A percentile compares a stretch with the other conserved stretches of the same genome.
These are phyloP conservation scores for Epinotia brunnichana DNA, from an alignment of 2,888 invertebrate species.

Conservation along the genomic window DNA sequence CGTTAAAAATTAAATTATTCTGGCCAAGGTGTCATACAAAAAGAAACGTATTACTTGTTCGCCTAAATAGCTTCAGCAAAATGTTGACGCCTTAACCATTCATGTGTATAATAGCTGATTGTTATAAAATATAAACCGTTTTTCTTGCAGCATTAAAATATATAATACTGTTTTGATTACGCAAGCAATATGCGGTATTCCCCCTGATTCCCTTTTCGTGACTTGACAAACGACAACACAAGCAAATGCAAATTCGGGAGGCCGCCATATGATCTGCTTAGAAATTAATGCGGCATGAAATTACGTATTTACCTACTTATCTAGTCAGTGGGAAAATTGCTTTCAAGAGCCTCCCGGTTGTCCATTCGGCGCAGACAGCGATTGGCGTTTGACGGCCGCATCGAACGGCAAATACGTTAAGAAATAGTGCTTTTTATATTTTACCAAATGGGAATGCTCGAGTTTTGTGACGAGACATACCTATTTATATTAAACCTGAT, in stretches of 20 bases:
- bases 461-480: background rate
- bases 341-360: conserved; percentile 67
- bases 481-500: background rate
- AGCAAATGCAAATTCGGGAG: conserved; percentile 47
- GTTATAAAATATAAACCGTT: background rate
- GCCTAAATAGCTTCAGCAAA: too few species aligned
- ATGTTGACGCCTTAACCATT: too few species aligned
- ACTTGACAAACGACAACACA: conserved; percentile 39
- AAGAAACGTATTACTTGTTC: too few species aligned
- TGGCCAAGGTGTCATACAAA: too few species aligned
- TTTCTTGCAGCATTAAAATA: background rate
- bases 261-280: conserved; percentile 67
- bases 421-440: conserved; percentile 31
- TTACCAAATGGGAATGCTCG: background rate
- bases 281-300: conserved; percentile 78
- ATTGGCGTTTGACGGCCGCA: conserved; percentile 70
- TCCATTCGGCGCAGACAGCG: conserved; percentile 67
- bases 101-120: too few species aligned
- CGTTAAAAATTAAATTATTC: too few species aligned
- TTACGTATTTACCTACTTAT: conserved; percentile 81
- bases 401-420: conserved; percentile 45
- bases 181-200: conserved; percentile 5
- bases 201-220: conserved; percentile 25
- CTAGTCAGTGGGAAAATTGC: conserved; percentile 79
- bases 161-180: conserved; percentile 14